A percentile compares a stretch with the other conserved stretches of the same genome.
Conservation (phyloP, 2,113 vertebrate species). For the Oryzias curvinotus region DNA sequence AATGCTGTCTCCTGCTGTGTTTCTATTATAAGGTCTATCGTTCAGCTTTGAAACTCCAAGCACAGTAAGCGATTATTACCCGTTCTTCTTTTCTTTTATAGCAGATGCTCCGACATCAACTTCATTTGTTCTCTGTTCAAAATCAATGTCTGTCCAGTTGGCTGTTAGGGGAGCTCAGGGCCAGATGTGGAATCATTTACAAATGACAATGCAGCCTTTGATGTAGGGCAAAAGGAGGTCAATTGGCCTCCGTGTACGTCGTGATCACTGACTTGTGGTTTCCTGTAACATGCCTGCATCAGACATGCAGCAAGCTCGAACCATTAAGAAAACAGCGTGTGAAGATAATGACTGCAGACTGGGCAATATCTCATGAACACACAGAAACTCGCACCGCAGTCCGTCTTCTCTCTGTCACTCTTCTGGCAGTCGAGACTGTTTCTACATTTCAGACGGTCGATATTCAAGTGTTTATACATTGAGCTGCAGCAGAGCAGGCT, state of each 20-base stretch:
- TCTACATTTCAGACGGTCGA: conserved; percentile 43
- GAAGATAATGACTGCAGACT: conserved; percentile 27
- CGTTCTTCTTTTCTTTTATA: conserved; percentile 7
- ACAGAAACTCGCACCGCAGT: conserved; percentile 14
- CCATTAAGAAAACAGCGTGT: conserved; percentile 42
- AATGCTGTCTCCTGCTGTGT: too few species aligned
- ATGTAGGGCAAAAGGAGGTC: conserved; percentile 55
- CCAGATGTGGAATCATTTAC: conserved; percentile 49
- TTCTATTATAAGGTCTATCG: too few species aligned
- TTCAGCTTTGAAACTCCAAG: too few species aligned
- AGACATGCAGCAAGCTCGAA: conserved; percentile 34
- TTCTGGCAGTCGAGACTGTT: conserved; percentile 29
- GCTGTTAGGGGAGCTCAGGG: conserved; percentile 29
- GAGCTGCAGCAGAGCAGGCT: conserved; percentile 33
- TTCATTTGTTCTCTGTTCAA: conserved; percentile 31
- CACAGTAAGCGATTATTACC: neutral
- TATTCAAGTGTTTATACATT: conserved; percentile 46
- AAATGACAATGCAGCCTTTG: conserved; percentile 47
- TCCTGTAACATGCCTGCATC: conserved; percentile 30
- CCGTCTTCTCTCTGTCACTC: conserved; percentile 39
- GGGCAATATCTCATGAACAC: conserved; percentile 27
- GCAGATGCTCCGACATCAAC: neutral
- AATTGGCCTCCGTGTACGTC: conserved; percentile 51
- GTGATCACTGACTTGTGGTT: conserved; percentile 47
- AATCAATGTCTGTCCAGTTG: conserved; percentile 39